Percentiles rank a stretch among this genome's conserved stretches.
Conservation (phyloP, 1,140 invertebrate species). For the Drosophila ogumai region DNA sequence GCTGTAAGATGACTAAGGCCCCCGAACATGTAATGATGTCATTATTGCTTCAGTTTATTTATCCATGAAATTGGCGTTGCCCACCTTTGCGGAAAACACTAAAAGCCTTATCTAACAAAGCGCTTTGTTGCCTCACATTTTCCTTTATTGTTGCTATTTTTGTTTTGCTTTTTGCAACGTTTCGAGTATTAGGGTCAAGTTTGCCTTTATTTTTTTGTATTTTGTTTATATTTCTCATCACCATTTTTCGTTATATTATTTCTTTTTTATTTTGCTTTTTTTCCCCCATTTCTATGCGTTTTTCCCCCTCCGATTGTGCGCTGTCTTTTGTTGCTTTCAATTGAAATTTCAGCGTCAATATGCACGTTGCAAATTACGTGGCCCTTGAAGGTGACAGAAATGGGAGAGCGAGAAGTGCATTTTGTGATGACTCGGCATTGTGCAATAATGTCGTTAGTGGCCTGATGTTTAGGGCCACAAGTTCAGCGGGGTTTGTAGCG, state of each 20-base stretch:
- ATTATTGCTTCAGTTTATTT: constrained; percentile 53
- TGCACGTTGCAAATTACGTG: constrained; percentile 74
- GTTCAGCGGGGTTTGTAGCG: neutral
- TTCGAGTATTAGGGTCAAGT: constrained; percentile 66
- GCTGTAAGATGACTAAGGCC: neutral
- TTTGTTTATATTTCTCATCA: constrained; percentile 55
- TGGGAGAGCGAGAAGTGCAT: constrained; percentile 45
- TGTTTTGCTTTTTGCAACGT: constrained; percentile 28
- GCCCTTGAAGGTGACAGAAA: constrained; percentile 69
- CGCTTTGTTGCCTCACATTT: constrained; percentile 49
- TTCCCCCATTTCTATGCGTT: constrained; percentile 37
- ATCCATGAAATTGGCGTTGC: constrained; percentile 53
- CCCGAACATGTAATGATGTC: constrained; percentile 45
- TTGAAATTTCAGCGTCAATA: constrained; percentile 66
- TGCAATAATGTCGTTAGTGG: constrained; percentile 26
- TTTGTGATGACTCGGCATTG: constrained; percentile 61
- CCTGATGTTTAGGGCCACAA: constrained; percentile 6
- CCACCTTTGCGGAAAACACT: constrained; percentile 43
- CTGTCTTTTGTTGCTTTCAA: constrained; percentile 50
- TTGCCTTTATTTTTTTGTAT: constrained; percentile 39
- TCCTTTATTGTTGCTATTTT: constrained; percentile 25
- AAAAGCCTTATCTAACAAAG: constrained; percentile 55
- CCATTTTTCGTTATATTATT: constrained; percentile 44
- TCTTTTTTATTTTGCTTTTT: constrained; percentile 21
- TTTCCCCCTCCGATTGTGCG: constrained; percentile 7